Percentiles rank a stretch among this genome's conserved stretches.
Evolutionary conservation across 2,797 vertebrate species (phyloP).

Genomic region (Acanthis flammea): DNA sequence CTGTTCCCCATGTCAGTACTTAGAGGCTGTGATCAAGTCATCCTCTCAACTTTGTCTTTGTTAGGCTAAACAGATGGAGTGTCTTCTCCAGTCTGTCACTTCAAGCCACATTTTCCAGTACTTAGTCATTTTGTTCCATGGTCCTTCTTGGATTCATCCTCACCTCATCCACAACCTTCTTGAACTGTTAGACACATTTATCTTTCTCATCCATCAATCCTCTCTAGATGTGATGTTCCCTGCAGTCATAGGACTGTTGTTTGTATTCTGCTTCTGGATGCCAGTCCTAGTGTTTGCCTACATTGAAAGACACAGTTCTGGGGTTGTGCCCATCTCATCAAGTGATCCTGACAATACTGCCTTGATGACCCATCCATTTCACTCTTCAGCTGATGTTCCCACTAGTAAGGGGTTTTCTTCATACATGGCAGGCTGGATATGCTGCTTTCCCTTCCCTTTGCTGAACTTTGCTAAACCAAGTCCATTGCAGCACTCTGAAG

Average conservation of each 20-base stretch:
- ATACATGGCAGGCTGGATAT: not conserved
- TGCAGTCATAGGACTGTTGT: not conserved
- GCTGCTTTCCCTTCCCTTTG: not conserved
- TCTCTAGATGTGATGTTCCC: not conserved
- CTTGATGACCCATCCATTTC: not conserved
- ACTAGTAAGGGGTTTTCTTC: not conserved
- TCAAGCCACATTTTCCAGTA: not conserved
- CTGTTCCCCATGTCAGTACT: slow-evolving; percentile 36
- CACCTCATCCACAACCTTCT: slow-evolving; percentile 15
- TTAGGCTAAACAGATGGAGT: slow-evolving; percentile 59
- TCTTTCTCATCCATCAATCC: not conserved
- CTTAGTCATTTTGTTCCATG: slow-evolving; percentile 18
- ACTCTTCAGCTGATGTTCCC: not conserved
- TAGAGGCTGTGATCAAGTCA: slow-evolving; percentile 44
- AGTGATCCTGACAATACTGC: not conserved
- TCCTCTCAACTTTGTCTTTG: slow-evolving; percentile 47
- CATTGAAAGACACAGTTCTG: not conserved
- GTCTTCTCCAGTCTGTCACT: slow-evolving; percentile 55
- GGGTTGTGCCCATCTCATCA: not conserved
- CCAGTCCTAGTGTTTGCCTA: not conserved
- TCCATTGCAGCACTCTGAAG: not conserved
- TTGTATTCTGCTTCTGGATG: not conserved
- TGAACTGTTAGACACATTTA: not conserved
- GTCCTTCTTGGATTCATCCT: not conserved
- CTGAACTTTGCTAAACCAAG: not conserved